Evolutionary conservation across 2,113 vertebrate genomes (phyloP).

Genomic region (Lycaon pictus): DNA sequence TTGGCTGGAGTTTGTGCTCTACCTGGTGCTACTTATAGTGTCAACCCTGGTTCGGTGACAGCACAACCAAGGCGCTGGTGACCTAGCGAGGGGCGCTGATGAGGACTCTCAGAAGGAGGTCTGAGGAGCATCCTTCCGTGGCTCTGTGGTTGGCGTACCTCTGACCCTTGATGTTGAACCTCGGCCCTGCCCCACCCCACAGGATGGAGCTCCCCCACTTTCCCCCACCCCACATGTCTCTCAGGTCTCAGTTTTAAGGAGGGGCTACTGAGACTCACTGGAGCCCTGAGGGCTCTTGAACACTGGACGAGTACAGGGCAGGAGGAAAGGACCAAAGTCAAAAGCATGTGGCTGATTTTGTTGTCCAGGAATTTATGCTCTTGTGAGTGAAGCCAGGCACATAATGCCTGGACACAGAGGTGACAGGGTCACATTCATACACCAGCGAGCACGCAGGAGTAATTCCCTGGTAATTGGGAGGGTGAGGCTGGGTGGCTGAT

Average conservation of each 20-base stretch:
- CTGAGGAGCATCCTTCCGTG: not conserved
- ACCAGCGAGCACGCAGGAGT: not conserved
- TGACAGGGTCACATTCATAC: not conserved
- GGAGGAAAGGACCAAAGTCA: not conserved
- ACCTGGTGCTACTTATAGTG: not conserved
- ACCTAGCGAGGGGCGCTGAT: no score
- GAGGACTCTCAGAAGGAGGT: not conserved
- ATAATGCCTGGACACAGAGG: not conserved
- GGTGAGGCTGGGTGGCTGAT: not conserved
- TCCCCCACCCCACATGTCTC: no score
- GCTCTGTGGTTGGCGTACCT: not conserved
- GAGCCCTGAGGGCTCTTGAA: not conserved
- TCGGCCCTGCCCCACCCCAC: not conserved
- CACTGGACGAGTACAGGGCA: not conserved
- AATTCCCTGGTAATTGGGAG: not conserved
- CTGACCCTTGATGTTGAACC: not conserved
- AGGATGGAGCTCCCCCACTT: not conserved
- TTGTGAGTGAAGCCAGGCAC: slow-evolving; percentile 44
- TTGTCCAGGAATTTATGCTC: slow-evolving; percentile 11
- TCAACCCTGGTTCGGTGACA: not conserved
- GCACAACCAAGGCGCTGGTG: not conserved
- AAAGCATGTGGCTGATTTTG: not conserved
- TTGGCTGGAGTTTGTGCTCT: not conserved
- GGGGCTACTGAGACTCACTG: not conserved
- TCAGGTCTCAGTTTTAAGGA: not conserved